These are phyloP conservation scores for Sturnus vulgaris DNA, from an alignment of 2,113 vertebrate species.

Conservation along the genomic window DNA sequence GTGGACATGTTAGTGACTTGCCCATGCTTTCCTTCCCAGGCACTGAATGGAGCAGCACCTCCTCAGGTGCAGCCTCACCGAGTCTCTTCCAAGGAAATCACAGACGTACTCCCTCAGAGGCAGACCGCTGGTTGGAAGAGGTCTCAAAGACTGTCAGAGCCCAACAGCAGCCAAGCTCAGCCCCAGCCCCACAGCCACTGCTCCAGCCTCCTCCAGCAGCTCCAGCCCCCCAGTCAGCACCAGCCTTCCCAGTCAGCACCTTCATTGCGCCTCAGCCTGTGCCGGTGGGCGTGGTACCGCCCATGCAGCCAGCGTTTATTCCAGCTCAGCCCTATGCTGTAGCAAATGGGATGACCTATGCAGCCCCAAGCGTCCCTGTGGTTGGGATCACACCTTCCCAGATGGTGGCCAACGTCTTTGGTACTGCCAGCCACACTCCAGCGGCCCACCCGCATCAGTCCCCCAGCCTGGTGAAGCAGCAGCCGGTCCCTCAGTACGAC, in stretches of 20 bases:
- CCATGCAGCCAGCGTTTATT: constrained; percentile 85
- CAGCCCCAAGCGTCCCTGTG: constrained; percentile 84
- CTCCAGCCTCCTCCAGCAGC: constrained; percentile 67
- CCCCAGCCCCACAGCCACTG: constrained; percentile 65
- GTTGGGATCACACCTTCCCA: constrained; percentile 97
- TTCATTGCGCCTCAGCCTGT: constrained; percentile 80
- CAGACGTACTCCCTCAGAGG: constrained; percentile 92
- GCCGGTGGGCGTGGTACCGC: constrained; percentile 80
- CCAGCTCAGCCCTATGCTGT: constrained; percentile 81
- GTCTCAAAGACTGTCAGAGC: constrained; percentile 89
- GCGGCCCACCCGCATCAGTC: constrained; percentile 73
- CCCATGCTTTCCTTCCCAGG: constrained; percentile 50
- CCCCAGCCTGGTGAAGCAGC: constrained; percentile 73
- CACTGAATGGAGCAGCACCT: constrained; percentile 71
- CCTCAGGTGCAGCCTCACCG: constrained; percentile 62
- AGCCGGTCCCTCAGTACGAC: constrained; percentile 75
- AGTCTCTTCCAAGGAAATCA: constrained; percentile 77
- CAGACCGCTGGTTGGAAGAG: constrained; percentile 97
- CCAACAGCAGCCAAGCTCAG: constrained; percentile 70
- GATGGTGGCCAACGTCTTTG: constrained; percentile 96
- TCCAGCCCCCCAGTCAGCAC: constrained; percentile 64
- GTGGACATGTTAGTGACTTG: background rate
- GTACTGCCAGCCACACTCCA: constrained; percentile 83
- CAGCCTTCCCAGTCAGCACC: constrained; percentile 73
- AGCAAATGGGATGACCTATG: constrained; percentile 86